Evolutionary conservation across 2,113 vertebrate species (phyloP).

Genomic region (Oceanites oceanicus): DNA sequence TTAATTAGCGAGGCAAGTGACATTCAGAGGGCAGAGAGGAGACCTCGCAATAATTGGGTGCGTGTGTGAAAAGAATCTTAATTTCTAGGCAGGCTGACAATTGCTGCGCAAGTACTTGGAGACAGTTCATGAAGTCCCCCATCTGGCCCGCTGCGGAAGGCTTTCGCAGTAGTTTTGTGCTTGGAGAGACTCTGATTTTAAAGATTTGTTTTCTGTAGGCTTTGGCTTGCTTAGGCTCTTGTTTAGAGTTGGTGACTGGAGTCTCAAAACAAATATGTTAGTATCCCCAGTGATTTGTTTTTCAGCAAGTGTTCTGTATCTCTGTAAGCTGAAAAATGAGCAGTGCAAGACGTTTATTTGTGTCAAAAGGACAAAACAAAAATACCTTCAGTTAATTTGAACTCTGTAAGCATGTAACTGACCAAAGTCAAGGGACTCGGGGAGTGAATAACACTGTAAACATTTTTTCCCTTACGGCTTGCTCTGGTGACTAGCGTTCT

Average conservation of each 20-base stretch:
- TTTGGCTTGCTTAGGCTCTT: background rate
- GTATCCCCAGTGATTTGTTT: background rate
- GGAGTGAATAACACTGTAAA: background rate
- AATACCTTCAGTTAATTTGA: background rate
- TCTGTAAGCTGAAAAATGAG: background rate
- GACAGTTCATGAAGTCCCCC: constrained; percentile 9
- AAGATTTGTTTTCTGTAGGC: constrained; percentile 30
- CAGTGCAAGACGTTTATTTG: background rate
- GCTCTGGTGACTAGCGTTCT: background rate
- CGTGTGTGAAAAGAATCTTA: constrained; percentile 45
- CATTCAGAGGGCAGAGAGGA: background rate
- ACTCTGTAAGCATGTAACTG: background rate
- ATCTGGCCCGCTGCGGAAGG: background rate
- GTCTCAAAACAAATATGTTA: background rate
- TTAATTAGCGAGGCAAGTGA: background rate
- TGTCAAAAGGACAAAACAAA: background rate
- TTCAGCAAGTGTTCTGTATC: background rate
- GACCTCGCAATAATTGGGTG: constrained; percentile 37
- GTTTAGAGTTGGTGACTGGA: constrained; percentile 2
- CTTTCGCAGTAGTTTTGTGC: background rate
- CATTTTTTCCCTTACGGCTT: background rate
- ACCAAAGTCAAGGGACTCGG: background rate
- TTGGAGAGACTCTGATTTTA: background rate
- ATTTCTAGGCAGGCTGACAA: constrained; percentile 59
- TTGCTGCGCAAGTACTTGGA: constrained; percentile 1